phyloP scores from a whole-genome alignment of 2,797 vertebrate genomes.

The Ispidina lecontei region DNA sequence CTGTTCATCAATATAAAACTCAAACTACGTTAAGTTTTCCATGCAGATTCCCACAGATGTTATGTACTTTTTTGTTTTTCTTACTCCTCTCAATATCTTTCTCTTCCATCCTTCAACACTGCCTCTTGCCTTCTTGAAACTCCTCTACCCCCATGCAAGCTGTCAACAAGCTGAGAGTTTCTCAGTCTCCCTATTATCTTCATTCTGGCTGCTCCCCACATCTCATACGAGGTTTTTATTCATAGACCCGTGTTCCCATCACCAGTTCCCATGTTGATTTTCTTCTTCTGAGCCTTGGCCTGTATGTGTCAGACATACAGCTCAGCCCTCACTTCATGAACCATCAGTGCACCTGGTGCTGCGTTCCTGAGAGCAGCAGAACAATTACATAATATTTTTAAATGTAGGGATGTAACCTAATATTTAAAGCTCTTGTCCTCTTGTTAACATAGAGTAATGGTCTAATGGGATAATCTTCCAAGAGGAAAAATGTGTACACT shows the following conservation, averaged over 20 bases:
- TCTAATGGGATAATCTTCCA: not conserved
- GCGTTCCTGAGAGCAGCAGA: not conserved
- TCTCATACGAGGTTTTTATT: fast-evolving
- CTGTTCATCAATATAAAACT: not conserved
- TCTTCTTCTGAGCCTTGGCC: not conserved
- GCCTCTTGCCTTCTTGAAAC: not conserved
- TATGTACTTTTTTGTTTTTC: fast-evolving
- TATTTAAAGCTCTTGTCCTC: not conserved
- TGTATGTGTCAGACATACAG: not conserved
- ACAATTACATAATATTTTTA: not conserved
- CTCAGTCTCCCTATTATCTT: not conserved
- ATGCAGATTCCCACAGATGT: not conserved
- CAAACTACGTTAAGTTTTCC: not conserved
- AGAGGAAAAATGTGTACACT: not conserved
- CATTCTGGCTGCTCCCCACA: not conserved
- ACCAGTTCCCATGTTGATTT: not conserved
- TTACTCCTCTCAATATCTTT: not conserved
- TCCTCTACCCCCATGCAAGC: not conserved
- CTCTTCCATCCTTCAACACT: not conserved
- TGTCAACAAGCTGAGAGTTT: not conserved
- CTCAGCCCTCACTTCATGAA: fast-evolving
- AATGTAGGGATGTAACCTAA: not conserved
- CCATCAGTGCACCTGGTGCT: not conserved
- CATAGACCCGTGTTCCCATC: not conserved
- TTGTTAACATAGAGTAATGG: not conserved